These are phyloP conservation scores for Genyomyrus donnyi DNA, from an alignment of 2,113 vertebrate species.

Conservation along the genomic window DNA sequence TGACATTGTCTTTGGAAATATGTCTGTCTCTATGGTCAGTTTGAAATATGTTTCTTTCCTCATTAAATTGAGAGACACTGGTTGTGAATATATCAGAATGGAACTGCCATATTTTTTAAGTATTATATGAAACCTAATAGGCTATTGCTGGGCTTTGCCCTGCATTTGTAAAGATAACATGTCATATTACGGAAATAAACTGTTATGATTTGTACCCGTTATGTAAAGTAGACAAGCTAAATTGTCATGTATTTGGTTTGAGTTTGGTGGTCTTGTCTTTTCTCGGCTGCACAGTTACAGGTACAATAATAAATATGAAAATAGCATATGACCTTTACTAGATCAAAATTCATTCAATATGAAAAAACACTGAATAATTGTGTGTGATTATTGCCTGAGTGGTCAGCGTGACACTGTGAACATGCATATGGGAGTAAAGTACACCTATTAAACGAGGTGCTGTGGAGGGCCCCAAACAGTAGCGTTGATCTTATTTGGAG, in stretches of 20 bases:
- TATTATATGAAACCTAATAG: not conserved
- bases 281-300: not conserved
- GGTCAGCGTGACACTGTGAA: not conserved
- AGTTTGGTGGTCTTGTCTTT: not conserved
- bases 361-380: not conserved
- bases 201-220: not conserved
- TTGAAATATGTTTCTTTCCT: not conserved
- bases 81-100: not conserved
- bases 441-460: not conserved
- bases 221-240: not conserved
- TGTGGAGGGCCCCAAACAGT: not conserved
- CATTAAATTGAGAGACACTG: not conserved
- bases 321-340: not conserved
- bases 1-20: not conserved
- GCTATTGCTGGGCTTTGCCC: not conserved
- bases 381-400: not conserved
- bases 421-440: not conserved
- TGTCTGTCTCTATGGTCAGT: not conserved
- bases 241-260: not conserved
- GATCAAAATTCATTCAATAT: not conserved
- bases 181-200: not conserved
- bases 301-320: not conserved
- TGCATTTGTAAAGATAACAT: not conserved
- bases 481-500: conserved; percentile 14
- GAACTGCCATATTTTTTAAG: not conserved